These are phyloP conservation scores for Gallinago solitaria DNA, from an alignment of 2,797 vertebrate genomes.

Conservation along the genomic window DNA sequence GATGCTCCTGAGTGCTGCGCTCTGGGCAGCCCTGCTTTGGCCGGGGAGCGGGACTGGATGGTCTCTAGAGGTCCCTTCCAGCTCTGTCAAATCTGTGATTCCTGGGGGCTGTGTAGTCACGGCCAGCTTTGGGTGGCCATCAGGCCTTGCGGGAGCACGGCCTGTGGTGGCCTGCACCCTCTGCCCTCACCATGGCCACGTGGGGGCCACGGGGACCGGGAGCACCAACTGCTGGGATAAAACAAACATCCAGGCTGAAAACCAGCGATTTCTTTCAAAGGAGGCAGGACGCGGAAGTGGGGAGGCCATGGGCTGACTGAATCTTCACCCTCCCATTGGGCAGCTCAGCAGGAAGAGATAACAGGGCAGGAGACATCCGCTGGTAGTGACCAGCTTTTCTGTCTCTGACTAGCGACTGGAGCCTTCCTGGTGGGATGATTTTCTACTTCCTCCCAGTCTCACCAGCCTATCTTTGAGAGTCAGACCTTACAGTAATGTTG, in stretches of 20 bases:
- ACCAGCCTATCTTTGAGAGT: not conserved
- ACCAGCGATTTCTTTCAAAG: not conserved
- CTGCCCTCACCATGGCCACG: not conserved
- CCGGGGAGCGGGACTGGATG: too few relatives aligned
- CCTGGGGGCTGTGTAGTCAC: not conserved
- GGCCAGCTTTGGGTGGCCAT: not conserved
- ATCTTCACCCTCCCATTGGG: not conserved
- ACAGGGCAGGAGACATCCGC: not conserved
- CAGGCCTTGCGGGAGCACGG: not conserved
- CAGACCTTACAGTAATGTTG: slow-evolving; percentile 23
- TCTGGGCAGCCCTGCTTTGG: too few relatives aligned
- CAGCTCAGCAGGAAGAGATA: slow-evolving; percentile 10
- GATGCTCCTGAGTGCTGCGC: too few relatives aligned
- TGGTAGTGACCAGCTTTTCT: not conserved
- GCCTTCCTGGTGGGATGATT: not conserved
- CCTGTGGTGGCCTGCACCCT: not conserved
- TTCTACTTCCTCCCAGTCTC: slow-evolving; percentile 12
- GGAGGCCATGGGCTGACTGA: not conserved
- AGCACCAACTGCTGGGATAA: not conserved
- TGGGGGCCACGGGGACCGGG: not conserved
- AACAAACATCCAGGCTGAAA: not conserved
- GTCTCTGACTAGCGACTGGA: not conserved
- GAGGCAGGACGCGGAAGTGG: not conserved
- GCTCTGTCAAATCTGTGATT: too few relatives aligned
- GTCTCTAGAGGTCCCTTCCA: too few relatives aligned